Percentiles rank a stretch among this genome's conserved stretches.
Evolutionary conservation across 2,113 vertebrate species (phyloP).

Genomic region (Ibidorhyncha struthersii): DNA sequence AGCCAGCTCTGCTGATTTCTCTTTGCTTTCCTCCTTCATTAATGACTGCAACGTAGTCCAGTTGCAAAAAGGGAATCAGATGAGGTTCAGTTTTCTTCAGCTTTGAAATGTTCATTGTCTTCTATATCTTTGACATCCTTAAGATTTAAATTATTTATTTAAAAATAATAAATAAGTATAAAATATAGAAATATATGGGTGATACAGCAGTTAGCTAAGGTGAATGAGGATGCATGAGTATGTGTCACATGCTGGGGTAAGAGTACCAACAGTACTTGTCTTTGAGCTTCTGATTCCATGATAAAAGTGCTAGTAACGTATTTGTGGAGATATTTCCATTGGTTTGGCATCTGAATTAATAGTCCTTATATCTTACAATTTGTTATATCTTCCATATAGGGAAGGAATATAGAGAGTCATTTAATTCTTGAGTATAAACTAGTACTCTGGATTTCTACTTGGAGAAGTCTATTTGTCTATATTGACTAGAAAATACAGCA

Average conservation of each 20-base stretch:
- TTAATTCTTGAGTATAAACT: background rate
- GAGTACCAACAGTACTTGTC: background rate
- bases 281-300: background rate
- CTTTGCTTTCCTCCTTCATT: background rate
- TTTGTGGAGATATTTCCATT: background rate
- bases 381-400: background rate
- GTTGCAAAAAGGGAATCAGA: background rate
- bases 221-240: background rate
- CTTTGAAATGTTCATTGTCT: background rate
- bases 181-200: background rate
- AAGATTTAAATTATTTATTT: background rate
- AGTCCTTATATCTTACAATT: background rate
- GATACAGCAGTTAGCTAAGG: background rate
- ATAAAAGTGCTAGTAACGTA: background rate
- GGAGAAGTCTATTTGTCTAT: background rate
- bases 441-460: background rate
- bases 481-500: background rate
- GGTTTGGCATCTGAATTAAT: background rate
- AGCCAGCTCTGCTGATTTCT: background rate
- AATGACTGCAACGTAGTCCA: background rate
- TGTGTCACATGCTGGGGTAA: accelerated
- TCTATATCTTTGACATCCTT: background rate
- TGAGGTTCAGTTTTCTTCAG: background rate
- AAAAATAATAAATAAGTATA: background rate
- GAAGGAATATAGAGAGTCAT: background rate